Percentiles rank a stretch among this genome's conserved stretches.
Evolutionary conservation across 2,797 vertebrate genomes (phyloP).

Genomic region (Cyprinella venusta): DNA sequence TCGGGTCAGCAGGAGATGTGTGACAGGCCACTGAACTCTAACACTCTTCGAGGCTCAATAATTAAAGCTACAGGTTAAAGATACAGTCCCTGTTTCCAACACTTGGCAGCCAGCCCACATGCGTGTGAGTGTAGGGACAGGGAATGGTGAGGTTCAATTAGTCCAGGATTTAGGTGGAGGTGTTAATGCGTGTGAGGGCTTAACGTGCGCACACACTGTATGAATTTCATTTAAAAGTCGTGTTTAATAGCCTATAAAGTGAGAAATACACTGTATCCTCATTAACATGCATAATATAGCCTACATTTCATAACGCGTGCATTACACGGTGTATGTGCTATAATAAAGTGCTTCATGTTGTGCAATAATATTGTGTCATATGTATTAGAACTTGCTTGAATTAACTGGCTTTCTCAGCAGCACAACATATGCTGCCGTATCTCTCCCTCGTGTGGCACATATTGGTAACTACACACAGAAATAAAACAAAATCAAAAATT

Average conservation of each 20-base stretch:
- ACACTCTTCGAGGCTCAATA: constrained; percentile 1
- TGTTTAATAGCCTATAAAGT: neutral
- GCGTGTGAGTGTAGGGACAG: neutral
- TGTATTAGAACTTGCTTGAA: neutral
- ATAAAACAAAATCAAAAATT: neutral
- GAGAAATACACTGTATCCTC: neutral
- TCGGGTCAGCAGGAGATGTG: constrained; percentile 28
- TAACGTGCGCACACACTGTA: neutral
- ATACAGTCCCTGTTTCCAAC: neutral
- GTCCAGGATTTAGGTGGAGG: neutral
- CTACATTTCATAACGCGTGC: neutral
- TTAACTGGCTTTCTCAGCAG: neutral
- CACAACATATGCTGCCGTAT: neutral
- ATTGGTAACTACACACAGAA: neutral
- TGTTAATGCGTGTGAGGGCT: neutral
- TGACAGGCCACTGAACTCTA: constrained; percentile 22
- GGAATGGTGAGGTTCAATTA: neutral
- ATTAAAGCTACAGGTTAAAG: constrained; percentile 31
- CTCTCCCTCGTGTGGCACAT: constrained; percentile 25
- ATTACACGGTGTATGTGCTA: neutral
- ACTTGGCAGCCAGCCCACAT: neutral
- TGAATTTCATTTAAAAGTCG: neutral
- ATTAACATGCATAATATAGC: neutral
- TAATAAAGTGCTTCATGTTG: neutral
- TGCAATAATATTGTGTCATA: neutral